Conservation (phyloP, 2,797 vertebrate genomes). For the Poeciliopsis presidionis region DNA sequence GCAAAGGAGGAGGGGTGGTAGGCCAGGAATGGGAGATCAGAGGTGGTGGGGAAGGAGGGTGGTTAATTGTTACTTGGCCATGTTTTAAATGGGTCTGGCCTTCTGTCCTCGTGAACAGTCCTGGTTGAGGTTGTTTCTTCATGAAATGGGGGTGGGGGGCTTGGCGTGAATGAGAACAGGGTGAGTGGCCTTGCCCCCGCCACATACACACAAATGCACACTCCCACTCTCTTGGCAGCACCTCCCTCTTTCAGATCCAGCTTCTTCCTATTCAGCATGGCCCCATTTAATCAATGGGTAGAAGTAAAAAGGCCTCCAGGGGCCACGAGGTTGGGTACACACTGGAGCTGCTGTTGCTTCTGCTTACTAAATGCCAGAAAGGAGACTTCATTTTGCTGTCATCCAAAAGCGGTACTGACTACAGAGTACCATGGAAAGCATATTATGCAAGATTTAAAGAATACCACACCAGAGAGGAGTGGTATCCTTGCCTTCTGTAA, state of each 20-base stretch:
- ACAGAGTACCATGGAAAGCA: conserved; percentile 44
- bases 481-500: conserved; percentile 2
- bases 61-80: conserved; percentile 76
- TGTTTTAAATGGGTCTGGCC: conserved; percentile 79
- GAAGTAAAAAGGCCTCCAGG: conserved; percentile 64
- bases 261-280: conserved; percentile 71
- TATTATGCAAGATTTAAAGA: conserved; percentile 41
- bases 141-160: conserved; percentile 17
- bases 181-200: conserved; percentile 34
- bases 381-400: conserved; percentile 45
- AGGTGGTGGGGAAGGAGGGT: conserved; percentile 36
- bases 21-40: conserved; percentile 40
- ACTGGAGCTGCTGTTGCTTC: conserved; percentile 48
- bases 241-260: conserved; percentile 62
- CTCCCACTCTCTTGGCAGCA: conserved; percentile 41
- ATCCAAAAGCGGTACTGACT: conserved; percentile 39
- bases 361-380: conserved; percentile 52
- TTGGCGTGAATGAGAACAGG: conserved; percentile 45
- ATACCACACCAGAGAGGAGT: conserved; percentile 14
- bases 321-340: conserved; percentile 61
- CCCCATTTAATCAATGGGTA: conserved; percentile 65
- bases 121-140: conserved; percentile 63
- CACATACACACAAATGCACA: conserved; percentile 22
- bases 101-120: conserved; percentile 76
- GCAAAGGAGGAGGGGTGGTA: conserved; percentile 44